Base-by-base conservation (phyloP, 2,888 invertebrate genomes). In the Diarsia dahlii region DNA sequence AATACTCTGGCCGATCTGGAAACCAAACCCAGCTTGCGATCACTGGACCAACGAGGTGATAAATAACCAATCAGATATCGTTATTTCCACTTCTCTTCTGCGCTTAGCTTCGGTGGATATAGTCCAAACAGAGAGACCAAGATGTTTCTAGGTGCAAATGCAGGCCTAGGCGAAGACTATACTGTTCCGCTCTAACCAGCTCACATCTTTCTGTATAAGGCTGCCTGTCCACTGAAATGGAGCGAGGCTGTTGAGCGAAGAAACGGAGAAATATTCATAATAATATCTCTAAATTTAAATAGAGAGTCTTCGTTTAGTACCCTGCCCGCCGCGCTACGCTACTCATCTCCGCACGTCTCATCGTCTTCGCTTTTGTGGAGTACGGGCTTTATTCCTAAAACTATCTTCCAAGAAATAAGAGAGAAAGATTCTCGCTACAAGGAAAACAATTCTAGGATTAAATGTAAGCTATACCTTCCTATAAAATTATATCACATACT, bases 401-500 rank as follows among this genome's bases (percentile, higher is more conserved):
- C 62, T 9, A 52, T 58, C 12, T 71, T 48, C 0, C 13, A 10
- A 58, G 34, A 67, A 12, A 67, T 73, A 78, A 76, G 8, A 58
- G 20, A 34, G 20, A 18, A 52, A 56, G 23, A 56, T 69, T 71
- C 15, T 23, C 10, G 39, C n/a, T 46, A 62, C 48, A 71, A 48
- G 74, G 58, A 84, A 83, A 84, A 77, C 68, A 77, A 62, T 75
- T 74, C 73, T 50, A 79, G 56, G 54, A 74, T 54, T 65, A 34
- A 71, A 34, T 45, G 34, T 72, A 20, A 52, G 12, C 67, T 74
- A 70, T 82, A 66, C 71, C 54, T 56, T 28, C 50, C 54, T 28
- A 74, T 78, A 84, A 84, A 78, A 72, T 67, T 70, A 66, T 78
- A 84, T 76, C 60, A 80, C 71, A 20, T 62, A 60, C 23, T 68